Percentiles rank a stretch among this genome's conserved stretches.
phyloP scores from a whole-genome alignment of 2,113 vertebrate genomes.

The Amphiprion ocellaris region DNA sequence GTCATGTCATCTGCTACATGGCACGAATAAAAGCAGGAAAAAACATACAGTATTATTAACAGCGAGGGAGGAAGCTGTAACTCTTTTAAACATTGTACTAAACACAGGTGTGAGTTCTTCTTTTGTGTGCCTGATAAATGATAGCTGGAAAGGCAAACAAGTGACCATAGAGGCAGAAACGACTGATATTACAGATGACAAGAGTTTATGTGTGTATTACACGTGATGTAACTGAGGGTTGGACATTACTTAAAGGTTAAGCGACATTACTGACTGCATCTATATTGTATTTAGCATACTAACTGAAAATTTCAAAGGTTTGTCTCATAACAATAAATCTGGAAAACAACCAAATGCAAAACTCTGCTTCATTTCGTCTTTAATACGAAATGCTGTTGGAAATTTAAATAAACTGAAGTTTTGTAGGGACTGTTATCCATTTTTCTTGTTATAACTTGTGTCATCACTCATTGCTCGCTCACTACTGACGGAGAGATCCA shows the following conservation, averaged over 20 bases:
- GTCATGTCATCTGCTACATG: slow-evolving; percentile 28
- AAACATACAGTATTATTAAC: background rate
- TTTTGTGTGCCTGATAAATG: slow-evolving; percentile 10
- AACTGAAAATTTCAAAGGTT: no score
- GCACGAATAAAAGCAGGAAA: background rate
- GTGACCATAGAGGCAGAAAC: background rate
- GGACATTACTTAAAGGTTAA: no score
- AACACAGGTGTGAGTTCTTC: slow-evolving; percentile 5
- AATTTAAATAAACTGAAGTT: background rate
- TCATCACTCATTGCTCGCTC: no score
- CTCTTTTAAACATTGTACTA: background rate
- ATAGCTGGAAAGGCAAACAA: background rate
- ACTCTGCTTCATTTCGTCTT: background rate
- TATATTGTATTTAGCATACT: no score
- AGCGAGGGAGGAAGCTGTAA: background rate
- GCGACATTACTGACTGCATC: no score
- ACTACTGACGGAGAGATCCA: no score
- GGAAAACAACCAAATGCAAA: background rate
- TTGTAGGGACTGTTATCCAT: no score
- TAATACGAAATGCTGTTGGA: background rate
- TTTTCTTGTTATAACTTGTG: background rate
- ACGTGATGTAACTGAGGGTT: background rate
- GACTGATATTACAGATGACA: background rate
- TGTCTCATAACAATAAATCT: no score
- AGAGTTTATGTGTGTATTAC: background rate